Base-by-base conservation (phyloP, 2,797 vertebrate genomes). In the Adrianichthys oophorus region DNA sequence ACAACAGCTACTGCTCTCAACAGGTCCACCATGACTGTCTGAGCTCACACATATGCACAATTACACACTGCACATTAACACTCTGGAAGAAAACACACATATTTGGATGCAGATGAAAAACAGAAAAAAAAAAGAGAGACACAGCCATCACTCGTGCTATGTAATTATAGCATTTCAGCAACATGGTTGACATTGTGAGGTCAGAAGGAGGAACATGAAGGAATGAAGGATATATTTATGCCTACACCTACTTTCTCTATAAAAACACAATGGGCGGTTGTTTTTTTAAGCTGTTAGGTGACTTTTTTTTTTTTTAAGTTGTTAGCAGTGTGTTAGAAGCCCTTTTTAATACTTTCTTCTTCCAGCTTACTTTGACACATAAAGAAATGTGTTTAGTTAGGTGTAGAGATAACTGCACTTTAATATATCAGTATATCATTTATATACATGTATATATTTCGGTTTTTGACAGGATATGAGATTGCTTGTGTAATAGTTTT, bases 1-100 rank as follows among this genome's bases (percentile, higher is more conserved):
- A 90, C 91, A 87, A 91, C 90, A 80, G 78, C 66, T 78, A 42
- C 78, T 76, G 74, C 85, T 86, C 84, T 90, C 88, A 90, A 89
- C 88, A 90, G 87, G 90, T 89, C 82, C 74, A 76, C 65, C 50
- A 78, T 81, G 79, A 83, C 72, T 51, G 58, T 72, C 69, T 72
- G 61, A 79, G 77, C 70, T 78, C 56, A 57, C 47, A 51, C 70
- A 58, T 23, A 52, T 44, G 64, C 44, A 62, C 72, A 56, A 74
- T 60, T 50, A 69, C 59, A 60, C 53, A 59, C 42, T 45, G 7
- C 67, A 37, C 64, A 56, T 24, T 62, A 51, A 65, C 66, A 68
- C 54, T 48, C 24, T 42, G 46, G 48, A 40, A 64, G 51, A 50
- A 56, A 26, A 45, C 51, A 68, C 19, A 48, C 44, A 62, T 15